phyloP scores from a whole-genome alignment of 53 echinoderm and acorn worm species.

The Echinarachnius parma region DNA sequence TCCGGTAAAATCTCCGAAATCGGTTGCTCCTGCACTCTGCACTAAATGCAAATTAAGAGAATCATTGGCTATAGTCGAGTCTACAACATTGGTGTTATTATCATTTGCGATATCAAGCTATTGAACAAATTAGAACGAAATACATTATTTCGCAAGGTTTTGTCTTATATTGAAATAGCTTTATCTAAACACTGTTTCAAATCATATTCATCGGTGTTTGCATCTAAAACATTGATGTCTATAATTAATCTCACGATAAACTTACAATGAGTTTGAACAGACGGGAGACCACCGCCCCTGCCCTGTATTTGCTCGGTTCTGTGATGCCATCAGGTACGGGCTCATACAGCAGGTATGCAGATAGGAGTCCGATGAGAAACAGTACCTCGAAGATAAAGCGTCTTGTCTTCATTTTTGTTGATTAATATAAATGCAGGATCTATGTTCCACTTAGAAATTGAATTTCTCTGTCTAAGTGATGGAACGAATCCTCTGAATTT shows the following conservation, averaged over 20 bases:
- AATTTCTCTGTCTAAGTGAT: too few species aligned
- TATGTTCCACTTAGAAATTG: too few species aligned
- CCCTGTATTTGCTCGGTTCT: conserved; percentile 24
- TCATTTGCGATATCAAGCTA: neutral
- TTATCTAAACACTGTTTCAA: neutral
- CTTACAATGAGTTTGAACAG: conserved; percentile 17
- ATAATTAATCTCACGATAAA: neutral
- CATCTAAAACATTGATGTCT: too few species aligned
- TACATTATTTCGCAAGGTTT: neutral
- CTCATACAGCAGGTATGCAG: conserved; percentile 13
- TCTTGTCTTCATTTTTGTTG: too few species aligned
- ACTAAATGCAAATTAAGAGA: neutral
- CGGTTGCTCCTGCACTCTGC: too few species aligned
- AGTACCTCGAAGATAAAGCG: too few species aligned
- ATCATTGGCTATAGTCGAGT: neutral
- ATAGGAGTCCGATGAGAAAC: neutral
- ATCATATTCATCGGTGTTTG: neutral
- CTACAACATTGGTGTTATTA: neutral
- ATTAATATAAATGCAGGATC: too few species aligned
- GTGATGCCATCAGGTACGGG: conserved; percentile 37
- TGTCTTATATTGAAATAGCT: too few species aligned
- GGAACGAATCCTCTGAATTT: too few species aligned
- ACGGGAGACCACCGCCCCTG: neutral
- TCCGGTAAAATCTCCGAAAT: too few species aligned
- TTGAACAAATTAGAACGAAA: neutral